Conservation (phyloP, 2,888 invertebrate genomes). For the Dicyrtomina minuta region DNA sequence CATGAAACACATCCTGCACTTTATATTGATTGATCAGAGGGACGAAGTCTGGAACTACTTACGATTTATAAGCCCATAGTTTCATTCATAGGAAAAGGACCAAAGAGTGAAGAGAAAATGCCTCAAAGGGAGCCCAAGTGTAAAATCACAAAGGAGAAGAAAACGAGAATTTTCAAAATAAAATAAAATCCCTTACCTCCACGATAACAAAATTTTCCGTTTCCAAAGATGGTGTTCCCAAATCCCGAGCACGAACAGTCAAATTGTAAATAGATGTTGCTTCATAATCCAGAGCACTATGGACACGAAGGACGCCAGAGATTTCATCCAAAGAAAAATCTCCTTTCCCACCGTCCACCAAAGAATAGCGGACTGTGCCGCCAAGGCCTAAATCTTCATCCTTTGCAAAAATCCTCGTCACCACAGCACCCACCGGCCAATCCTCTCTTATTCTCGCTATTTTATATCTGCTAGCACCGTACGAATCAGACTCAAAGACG, state of each 20-base stretch:
- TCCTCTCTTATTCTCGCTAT: conserved; percentile 84
- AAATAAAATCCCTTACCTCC: conserved; percentile 62
- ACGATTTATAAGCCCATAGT: neutral
- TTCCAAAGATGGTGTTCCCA: conserved; percentile 76
- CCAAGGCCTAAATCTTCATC: conserved; percentile 85
- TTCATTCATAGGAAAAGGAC: neutral
- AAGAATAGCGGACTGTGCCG: conserved; percentile 76
- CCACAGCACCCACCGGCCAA: conserved; percentile 77
- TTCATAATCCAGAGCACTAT: conserved; percentile 80
- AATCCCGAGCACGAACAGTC: conserved; percentile 80
- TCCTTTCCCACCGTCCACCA: conserved; percentile 66
- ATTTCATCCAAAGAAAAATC: conserved; percentile 77
- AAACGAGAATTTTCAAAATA: neutral
- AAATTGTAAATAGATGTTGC: conserved; percentile 85
- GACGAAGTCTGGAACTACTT: conserved; percentile 6
- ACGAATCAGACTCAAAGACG: conserved; percentile 67
- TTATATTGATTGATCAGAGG: conserved; percentile 29
- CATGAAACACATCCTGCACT: neutral
- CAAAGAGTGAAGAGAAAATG: neutral
- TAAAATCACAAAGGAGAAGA: conserved; percentile 28
- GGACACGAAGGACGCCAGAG: conserved; percentile 83
- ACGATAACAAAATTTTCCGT: conserved; percentile 76
- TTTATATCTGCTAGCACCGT: conserved; percentile 31
- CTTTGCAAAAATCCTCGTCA: conserved; percentile 77
- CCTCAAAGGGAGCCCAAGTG: conserved; percentile 16